A percentile compares a stretch with the other conserved stretches of the same genome.
These are phyloP conservation scores for Sebastolobus alascanus DNA, from an alignment of 2,797 vertebrate genomes.

Conservation along the genomic window DNA sequence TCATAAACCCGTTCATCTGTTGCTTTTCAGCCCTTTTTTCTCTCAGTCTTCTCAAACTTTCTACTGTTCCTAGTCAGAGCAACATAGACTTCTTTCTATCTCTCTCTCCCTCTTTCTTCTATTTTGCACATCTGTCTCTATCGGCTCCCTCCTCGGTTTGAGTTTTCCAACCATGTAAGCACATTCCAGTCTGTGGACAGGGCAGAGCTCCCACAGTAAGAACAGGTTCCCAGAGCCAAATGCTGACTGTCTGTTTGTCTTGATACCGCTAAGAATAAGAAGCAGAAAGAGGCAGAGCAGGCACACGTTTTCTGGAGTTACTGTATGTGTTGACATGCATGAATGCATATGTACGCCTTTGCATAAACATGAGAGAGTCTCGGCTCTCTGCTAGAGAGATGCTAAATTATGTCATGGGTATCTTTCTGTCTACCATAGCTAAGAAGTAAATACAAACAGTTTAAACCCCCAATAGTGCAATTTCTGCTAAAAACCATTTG, in stretches of 20 bases:
- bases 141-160: conserved; percentile 57
- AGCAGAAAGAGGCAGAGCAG: conserved; percentile 12
- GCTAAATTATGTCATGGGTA: background rate
- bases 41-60: background rate
- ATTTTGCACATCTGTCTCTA: conserved; percentile 61
- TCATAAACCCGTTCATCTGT: background rate
- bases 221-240: conserved; percentile 72
- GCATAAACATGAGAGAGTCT: background rate
- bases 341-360: conserved; percentile 3
- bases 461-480: conserved; percentile 9
- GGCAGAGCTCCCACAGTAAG: conserved; percentile 70
- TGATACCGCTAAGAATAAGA: conserved; percentile 18
- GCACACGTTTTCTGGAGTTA: background rate
- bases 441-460: conserved; percentile 19
- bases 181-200: conserved; percentile 81
- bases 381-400: background rate
- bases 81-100: conserved; percentile 10
- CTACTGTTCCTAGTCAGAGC: conserved; percentile 1
- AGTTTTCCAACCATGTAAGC: conserved; percentile 83
- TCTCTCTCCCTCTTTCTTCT: conserved; percentile 10
- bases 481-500: conserved; percentile 1
- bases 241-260: conserved; percentile 55
- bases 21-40: background rate
- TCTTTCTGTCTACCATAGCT: conserved; percentile 9
- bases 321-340: background rate